Conservation (phyloP, 2,113 vertebrate species). For the Pardalotus punctatus region DNA sequence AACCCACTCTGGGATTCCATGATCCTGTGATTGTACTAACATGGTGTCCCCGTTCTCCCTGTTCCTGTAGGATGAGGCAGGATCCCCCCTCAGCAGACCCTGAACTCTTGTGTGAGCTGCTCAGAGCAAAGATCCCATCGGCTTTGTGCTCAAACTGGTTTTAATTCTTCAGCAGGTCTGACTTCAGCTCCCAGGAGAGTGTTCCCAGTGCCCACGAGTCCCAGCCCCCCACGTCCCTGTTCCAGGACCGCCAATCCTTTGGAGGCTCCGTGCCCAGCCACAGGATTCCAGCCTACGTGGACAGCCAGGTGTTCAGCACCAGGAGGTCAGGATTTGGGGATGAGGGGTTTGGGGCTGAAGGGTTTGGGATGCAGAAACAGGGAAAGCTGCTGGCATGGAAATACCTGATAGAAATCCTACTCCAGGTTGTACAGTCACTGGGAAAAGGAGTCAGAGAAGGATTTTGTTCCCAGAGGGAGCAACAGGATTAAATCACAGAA, state of each 20-base stretch:
- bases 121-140: background rate
- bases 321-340: background rate
- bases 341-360: background rate
- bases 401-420: background rate
- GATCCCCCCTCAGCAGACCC: background rate
- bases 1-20: background rate
- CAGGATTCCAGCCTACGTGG: background rate
- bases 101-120: background rate
- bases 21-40: rapidly evolving
- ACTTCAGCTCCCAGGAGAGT: background rate
- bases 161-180: background rate
- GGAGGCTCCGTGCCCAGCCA: background rate
- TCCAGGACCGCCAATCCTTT: background rate
- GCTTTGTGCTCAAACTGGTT: background rate
- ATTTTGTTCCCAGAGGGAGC: background rate
- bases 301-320: constrained; percentile 13
- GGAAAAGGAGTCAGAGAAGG: background rate
- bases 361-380: background rate
- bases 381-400: background rate
- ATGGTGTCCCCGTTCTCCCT: background rate
- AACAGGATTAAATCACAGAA: background rate
- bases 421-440: background rate
- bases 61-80: background rate
- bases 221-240: background rate
- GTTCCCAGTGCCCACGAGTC: background rate